Conservation (phyloP, 1,140 invertebrate species). For the silkworm (Bombyx mori) region ASM3026992v2 NC_085123.1:7530001-7530500, state of each 20-base stretch:
- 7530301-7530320: slow-evolving; percentile 49
- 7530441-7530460: slow-evolving; percentile 69
- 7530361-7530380: slow-evolving; percentile 5
- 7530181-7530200: slow-evolving; percentile 46
- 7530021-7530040: slow-evolving; percentile 55
- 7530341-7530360: not conserved
- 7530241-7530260: slow-evolving; percentile 61
- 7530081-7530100: slow-evolving; percentile 8
- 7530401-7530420: slow-evolving; percentile 57
- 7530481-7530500: slow-evolving; percentile 35
- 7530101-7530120: not conserved
- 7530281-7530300: slow-evolving; percentile 58
- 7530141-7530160: slow-evolving; percentile 26
- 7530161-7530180: slow-evolving; percentile 54
- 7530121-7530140: not conserved
- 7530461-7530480: slow-evolving; percentile 65
- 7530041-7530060: slow-evolving; percentile 64
- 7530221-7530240: slow-evolving; percentile 64
- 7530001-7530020: slow-evolving; percentile 14
- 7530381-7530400: slow-evolving; percentile 19
- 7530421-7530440: slow-evolving; percentile 58
- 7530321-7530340: slow-evolving; percentile 5
- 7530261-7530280: slow-evolving; percentile 63
- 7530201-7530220: slow-evolving; percentile 60
- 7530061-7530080: slow-evolving; percentile 55